A percentile compares a stretch with the other conserved stretches of the same genome.
Conservation (phyloP, 2,888 invertebrate genomes). For the Camptogramma bilineatum region DNA sequence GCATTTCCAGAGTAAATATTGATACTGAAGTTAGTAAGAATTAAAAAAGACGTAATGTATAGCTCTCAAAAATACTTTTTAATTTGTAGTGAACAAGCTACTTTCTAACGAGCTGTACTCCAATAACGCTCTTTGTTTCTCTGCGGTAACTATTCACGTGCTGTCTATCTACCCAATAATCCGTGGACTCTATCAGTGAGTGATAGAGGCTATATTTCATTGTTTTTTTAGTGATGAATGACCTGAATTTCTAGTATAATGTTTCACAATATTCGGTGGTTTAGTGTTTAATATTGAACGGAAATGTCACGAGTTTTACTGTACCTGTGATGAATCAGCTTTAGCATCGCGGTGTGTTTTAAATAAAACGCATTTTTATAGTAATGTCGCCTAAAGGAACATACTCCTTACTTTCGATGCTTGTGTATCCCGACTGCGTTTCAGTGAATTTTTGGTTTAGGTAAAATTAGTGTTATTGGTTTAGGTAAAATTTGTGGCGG, state of each 20-base stretch:
- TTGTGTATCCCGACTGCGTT: too few relatives aligned
- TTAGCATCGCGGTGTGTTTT: neutral
- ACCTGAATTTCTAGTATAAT: neutral
- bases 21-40: too few relatives aligned
- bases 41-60: too few relatives aligned
- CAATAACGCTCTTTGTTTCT: slow-evolving; percentile 26
- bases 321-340: neutral
- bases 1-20: too few relatives aligned
- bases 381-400: too few relatives aligned
- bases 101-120: neutral
- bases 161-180: slow-evolving; percentile 7
- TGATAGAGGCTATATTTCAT: slow-evolving; percentile 18
- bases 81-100: slow-evolving; percentile 4
- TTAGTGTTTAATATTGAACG: neutral
- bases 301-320: neutral
- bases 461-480: too few relatives aligned
- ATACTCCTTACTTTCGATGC: too few relatives aligned
- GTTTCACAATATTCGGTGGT: neutral
- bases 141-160: slow-evolving; percentile 17
- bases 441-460: too few relatives aligned
- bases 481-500: too few relatives aligned
- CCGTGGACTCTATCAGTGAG: neutral
- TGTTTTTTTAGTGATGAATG: slow-evolving; percentile 2
- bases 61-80: neutral
- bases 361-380: neutral